Evolutionary conservation across 2,888 invertebrate genomes (phyloP).

Genomic region (Sylvicola cinctus): DNA sequence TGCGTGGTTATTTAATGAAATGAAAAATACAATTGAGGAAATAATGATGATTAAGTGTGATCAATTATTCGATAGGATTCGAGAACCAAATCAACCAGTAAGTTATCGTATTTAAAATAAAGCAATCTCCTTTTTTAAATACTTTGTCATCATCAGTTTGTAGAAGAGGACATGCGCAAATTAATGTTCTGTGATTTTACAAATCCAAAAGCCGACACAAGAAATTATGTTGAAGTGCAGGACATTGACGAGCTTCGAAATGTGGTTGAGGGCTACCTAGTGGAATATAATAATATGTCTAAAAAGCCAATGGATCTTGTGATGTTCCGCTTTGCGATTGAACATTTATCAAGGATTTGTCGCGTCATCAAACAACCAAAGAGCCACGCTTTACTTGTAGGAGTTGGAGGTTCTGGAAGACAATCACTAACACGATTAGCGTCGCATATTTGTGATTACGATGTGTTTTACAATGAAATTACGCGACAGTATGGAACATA

Average conservation of each 20-base stretch:
- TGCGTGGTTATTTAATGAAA: constrained; percentile 54
- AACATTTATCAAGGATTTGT: constrained; percentile 79
- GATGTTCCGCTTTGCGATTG: constrained; percentile 81
- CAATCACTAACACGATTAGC: constrained; percentile 79
- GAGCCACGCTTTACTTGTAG: constrained; percentile 75
- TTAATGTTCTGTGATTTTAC: constrained; percentile 89
- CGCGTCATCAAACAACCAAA: constrained; percentile 82
- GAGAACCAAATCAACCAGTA: constrained; percentile 15
- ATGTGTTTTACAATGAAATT: constrained; percentile 81
- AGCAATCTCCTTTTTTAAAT: constrained; percentile 15
- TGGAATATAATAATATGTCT: constrained; percentile 85
- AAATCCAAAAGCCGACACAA: constrained; percentile 77
- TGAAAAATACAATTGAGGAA: constrained; percentile 35
- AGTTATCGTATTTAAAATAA: constrained; percentile 8
- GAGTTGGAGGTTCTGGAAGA: constrained; percentile 83
- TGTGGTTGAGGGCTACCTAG: constrained; percentile 72
- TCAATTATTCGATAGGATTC: constrained; percentile 45
- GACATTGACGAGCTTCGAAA: constrained; percentile 60
- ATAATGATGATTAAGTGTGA: background rate
- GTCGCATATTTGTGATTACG: constrained; percentile 87
- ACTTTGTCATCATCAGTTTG: constrained; percentile 30
- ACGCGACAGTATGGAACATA: constrained; percentile 59
- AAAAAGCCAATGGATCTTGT: constrained; percentile 94
- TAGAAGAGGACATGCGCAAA: constrained; percentile 62
- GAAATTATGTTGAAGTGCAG: constrained; percentile 71